Evolutionary conservation across 2,888 invertebrate species (phyloP), one percentile per base, ranked within the genome.

Genomic region (Trachelus tabidus): DNA sequence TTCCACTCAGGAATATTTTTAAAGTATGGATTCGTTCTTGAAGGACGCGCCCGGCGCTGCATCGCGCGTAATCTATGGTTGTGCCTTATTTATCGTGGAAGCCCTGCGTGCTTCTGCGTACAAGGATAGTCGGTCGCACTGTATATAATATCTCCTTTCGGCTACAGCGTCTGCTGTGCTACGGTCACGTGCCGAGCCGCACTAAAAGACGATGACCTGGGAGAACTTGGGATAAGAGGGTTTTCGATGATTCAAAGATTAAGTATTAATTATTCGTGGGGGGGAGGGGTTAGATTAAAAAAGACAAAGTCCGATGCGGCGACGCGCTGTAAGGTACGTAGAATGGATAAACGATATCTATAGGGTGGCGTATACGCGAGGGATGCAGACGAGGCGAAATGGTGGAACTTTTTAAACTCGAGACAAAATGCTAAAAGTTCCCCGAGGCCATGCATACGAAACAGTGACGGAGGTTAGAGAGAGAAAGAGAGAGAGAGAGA

Each of bases 351-450:
- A 56, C 23, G 56, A 23, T 56, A 56, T 56, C 56, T 56, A 56
- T 56, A 56, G 56, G 56, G 56, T 56, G 56, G 23, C 56, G 56
- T 56, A 56, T 56, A 56, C 31, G 71, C 4, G 71, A 12, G 31
- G 3, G 34, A 23, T 11, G n/a, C 12, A 12, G 71, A 12, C 31
- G 33, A 34, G 23, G 15, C 33, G 71, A 15, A 34, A 71, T 31
- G 31, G 34, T 15, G 71, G 11, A 74, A 74, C 12, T 87, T 89
- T 88, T 89, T 88, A 88, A 89, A 88, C 88, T 88, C 86, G 89
- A 88, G 88, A 89, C 87, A 88, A 89, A 90, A 90, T 89, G 87
- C 85, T 89, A 88, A 89, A 89, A 89, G 88, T 89, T 88, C 87
- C 87, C 87, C 85, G 85, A 86, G 88, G 87, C 89, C 86, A 88